phyloP scores from a whole-genome alignment of 2,888 invertebrate genomes.

The Ormia ochracea region DNA sequence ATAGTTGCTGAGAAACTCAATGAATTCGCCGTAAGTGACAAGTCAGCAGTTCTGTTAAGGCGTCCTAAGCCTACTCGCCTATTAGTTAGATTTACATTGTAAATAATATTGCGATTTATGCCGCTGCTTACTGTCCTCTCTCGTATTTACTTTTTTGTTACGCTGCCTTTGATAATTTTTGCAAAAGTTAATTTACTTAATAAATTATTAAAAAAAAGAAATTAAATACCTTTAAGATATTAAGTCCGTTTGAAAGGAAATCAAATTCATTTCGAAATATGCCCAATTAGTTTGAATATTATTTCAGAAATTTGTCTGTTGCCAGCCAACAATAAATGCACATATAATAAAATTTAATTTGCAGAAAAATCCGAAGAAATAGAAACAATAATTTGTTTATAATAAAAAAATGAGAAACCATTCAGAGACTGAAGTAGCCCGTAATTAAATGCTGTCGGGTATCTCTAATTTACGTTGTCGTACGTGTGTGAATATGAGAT shows the following conservation, averaged over 20 bases:
- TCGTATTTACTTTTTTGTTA: too few species aligned
- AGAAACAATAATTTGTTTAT: background rate
- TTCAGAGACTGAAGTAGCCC: conserved; percentile 12
- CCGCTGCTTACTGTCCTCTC: too few species aligned
- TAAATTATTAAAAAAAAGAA: background rate
- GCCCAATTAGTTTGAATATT: background rate
- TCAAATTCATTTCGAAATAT: background rate
- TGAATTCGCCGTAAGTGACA: too few species aligned
- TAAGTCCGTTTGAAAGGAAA: background rate
- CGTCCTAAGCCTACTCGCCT: too few species aligned
- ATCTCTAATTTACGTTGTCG: background rate
- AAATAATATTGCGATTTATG: too few species aligned
- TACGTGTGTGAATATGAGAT: background rate
- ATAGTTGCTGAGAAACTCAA: too few species aligned
- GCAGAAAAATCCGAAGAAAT: background rate
- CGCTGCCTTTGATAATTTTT: too few species aligned
- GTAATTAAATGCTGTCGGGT: conserved; percentile 36
- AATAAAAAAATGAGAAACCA: conserved; percentile 17
- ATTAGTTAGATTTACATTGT: too few species aligned
- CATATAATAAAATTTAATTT: background rate
- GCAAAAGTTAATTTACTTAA: too few species aligned
- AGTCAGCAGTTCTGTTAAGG: too few species aligned
- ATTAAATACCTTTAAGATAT: background rate
- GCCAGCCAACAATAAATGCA: background rate
- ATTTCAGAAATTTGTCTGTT: background rate